These are phyloP conservation scores for Orthosia gracilis DNA, from an alignment of 2,888 invertebrate species.

Conservation along the genomic window DNA sequence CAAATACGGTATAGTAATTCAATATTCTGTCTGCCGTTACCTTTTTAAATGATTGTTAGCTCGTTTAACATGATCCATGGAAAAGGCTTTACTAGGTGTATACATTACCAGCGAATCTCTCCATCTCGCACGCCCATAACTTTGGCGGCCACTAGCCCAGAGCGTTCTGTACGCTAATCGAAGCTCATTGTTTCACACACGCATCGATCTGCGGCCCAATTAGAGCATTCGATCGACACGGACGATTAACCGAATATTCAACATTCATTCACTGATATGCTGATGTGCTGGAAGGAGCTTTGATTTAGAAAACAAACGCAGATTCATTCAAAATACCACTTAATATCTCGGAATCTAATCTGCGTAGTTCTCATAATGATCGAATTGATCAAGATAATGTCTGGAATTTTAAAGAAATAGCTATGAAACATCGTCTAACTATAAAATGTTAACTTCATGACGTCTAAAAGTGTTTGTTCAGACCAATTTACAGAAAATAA, in stretches of 20 bases:
- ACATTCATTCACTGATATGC: conserved; percentile 62
- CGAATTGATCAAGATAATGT: too few species aligned
- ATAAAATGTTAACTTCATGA: too few species aligned
- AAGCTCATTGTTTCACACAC: conserved; percentile 76
- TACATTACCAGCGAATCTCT: conserved; percentile 20
- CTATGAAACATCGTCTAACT: too few species aligned
- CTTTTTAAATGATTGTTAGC: neutral
- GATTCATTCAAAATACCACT: neutral
- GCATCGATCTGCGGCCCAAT: conserved; percentile 80
- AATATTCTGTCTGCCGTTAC: neutral
- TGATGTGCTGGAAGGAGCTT: conserved; percentile 40
- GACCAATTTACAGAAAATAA: too few species aligned
- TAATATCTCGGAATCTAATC: neutral
- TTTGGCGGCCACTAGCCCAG: conserved; percentile 27
- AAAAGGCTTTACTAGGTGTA: neutral
- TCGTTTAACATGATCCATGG: neutral
- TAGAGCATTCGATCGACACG: conserved; percentile 77
- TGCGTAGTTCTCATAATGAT: too few species aligned
- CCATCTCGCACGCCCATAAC: conserved; percentile 27
- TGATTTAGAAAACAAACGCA: neutral
- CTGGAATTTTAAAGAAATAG: too few species aligned
- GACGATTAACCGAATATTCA: conserved; percentile 75
- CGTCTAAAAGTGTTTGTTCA: too few species aligned
- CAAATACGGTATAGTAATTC: too few species aligned
- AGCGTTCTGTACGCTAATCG: conserved; percentile 59